Base-by-base conservation (phyloP, 2,797 vertebrate species). In the Sebastes melanostomus region DNA sequence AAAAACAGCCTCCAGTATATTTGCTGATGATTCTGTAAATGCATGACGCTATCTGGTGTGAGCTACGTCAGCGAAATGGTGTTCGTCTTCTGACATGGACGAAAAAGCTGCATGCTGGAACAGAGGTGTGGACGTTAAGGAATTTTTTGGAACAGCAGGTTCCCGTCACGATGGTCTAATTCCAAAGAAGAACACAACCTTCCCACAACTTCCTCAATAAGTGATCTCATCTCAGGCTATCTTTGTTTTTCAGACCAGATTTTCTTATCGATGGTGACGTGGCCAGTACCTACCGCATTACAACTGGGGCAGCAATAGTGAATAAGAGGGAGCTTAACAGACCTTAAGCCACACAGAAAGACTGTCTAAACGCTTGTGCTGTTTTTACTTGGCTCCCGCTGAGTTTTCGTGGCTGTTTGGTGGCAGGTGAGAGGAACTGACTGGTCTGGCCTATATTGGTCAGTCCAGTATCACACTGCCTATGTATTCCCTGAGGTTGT, bases 141-240 rank as follows among this genome's bases (percentile, higher is more conserved):
- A 84, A 69, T 85, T 78, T 78, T 46, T 8, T 46, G 66, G 34
- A 88, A 75, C 86, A 87, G 76, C 89, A 85, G 75, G 73, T 63
- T 86, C 62, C 36, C 61, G 59, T 88, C 88, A 84, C 4, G 32
- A 77, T 60, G 63, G 55, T 72, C 46, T 75, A 78, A 77, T 83
- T 86, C 78, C 72, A 68, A 72, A 78, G 62, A 88, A 79, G 74
- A 88, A 75, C 82, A 84, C 72, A 82, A 29, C 29, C 82, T 88
- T 89, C 81, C 81, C 82, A 78, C 79, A 75, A 58, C 54, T 56
- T 79, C 25, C 68, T 30, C 63, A n/a, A 42, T 68, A 88, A 78
- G 63, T 90, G 82, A 88, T 69, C 82, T 90, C 82, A 89, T 85
- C 66, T 77, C 72, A 0, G 42, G 70, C 38, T 80, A 72, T 85